Evolutionary conservation across 2,113 vertebrate genomes (phyloP).

Genomic region (Tylochromis polylepis): DNA sequence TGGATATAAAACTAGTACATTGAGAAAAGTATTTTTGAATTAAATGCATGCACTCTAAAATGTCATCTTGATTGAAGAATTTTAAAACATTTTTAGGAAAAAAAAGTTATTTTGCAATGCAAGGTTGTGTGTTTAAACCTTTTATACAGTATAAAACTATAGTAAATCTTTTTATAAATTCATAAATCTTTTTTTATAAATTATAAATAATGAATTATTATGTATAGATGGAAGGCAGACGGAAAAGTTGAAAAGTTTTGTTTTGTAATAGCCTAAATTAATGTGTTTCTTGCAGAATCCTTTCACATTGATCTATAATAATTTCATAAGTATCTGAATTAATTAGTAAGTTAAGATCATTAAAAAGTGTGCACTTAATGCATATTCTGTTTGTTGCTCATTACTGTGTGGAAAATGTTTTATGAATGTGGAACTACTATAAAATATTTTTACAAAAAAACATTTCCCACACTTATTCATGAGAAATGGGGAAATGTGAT

Average conservation of each 20-base stretch:
- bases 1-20: neutral
- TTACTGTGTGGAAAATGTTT: neutral
- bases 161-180: rapidly evolving
- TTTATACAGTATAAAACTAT: neutral
- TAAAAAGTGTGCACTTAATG: neutral
- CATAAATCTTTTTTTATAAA: neutral
- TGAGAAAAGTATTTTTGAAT: neutral
- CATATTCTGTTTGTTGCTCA: neutral
- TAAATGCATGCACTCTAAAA: neutral
- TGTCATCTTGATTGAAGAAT: too few species aligned
- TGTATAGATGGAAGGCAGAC: too few species aligned
- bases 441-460: neutral
- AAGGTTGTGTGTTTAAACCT: neutral
- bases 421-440: neutral
- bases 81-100: neutral
- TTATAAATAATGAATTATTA: neutral
- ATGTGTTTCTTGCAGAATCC: neutral
- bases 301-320: neutral
- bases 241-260: neutral
- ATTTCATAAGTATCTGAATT: neutral
- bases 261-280: neutral
- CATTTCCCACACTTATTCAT: neutral
- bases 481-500: neutral
- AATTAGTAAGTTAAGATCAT: neutral
- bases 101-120: neutral